Evolutionary conservation across 2,113 vertebrate genomes (phyloP).

Genomic region (Thryonomys swinderianus): DNA sequence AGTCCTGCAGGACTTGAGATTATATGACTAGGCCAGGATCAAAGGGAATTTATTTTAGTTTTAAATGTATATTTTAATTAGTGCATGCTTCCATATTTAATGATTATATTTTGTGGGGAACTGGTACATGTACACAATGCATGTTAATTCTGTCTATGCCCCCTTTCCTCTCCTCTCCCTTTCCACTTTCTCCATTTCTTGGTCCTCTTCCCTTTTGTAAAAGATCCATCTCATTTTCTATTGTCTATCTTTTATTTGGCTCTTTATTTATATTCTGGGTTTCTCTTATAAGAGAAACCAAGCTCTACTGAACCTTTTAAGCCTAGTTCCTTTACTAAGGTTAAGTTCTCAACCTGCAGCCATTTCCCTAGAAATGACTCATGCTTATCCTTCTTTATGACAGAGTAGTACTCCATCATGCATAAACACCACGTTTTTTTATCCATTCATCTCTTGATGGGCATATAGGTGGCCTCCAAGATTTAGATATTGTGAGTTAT

Average conservation of each 20-base stretch:
- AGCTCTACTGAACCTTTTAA: neutral
- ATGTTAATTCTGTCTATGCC: neutral
- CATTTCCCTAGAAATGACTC: neutral
- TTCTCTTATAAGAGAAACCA: neutral
- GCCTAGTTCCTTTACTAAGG: neutral
- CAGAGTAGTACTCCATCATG: neutral
- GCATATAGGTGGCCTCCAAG: neutral
- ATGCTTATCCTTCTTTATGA: neutral
- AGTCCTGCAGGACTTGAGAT: slow-evolving; percentile 41
- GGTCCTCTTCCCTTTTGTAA: neutral
- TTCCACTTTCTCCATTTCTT: neutral
- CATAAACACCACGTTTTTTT: neutral
- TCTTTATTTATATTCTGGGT: neutral
- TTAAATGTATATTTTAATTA: neutral
- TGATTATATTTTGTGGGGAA: neutral
- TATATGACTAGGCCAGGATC: slow-evolving; percentile 63
- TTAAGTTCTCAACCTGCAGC: neutral
- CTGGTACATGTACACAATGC: too few species aligned
- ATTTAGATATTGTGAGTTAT: neutral
- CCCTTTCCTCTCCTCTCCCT: neutral
- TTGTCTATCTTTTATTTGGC: neutral
- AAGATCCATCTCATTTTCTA: neutral
- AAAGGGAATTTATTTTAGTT: neutral
- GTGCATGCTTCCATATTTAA: neutral
- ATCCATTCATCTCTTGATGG: neutral